These are phyloP conservation scores for Chorisops tibialis DNA, from an alignment of 2,888 invertebrate genomes.

Conservation along the genomic window DNA sequence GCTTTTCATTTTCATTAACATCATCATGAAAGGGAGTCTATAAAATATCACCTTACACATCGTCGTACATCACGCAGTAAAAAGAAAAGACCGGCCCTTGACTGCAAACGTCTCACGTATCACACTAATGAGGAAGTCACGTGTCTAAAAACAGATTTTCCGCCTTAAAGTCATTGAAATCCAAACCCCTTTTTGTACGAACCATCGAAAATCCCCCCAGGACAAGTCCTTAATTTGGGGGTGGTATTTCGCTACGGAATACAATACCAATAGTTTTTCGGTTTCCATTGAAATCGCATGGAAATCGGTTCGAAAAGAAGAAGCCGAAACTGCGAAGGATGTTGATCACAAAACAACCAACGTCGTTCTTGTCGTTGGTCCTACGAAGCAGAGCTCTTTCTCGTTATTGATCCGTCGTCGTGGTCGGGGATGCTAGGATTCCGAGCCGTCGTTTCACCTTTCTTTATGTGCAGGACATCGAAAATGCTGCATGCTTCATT, in stretches of 20 bases:
- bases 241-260: conserved; percentile 2
- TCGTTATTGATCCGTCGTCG: not conserved
- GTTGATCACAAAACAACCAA: not conserved
- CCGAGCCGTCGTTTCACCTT: too few relatives aligned
- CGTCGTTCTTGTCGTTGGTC: not conserved
- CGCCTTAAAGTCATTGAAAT: conserved; percentile 27
- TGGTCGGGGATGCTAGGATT: not conserved
- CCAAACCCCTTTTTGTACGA: conserved; percentile 8
- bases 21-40: conserved; percentile 11
- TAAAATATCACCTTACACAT: conserved; percentile 14
- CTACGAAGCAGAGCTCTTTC: not conserved
- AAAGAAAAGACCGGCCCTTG: conserved; percentile 8
- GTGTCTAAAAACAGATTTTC: conserved; percentile 30
- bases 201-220: not conserved
- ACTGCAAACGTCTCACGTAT: conserved; percentile 29
- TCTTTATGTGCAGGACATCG: not conserved
- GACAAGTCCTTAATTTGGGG: conserved; percentile 12
- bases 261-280: conserved; percentile 6
- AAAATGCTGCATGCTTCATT: conserved; percentile 8
- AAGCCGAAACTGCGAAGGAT: not conserved
- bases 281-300: conserved; percentile 20
- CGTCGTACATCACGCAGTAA: not conserved
- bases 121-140: conserved; percentile 36
- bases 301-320: conserved; percentile 2
- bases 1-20: conserved; percentile 14